A percentile compares a stretch with the other conserved stretches of the same genome.
Conservation (phyloP, 2,113 vertebrate genomes). For the Geococcyx californianus region DNA sequence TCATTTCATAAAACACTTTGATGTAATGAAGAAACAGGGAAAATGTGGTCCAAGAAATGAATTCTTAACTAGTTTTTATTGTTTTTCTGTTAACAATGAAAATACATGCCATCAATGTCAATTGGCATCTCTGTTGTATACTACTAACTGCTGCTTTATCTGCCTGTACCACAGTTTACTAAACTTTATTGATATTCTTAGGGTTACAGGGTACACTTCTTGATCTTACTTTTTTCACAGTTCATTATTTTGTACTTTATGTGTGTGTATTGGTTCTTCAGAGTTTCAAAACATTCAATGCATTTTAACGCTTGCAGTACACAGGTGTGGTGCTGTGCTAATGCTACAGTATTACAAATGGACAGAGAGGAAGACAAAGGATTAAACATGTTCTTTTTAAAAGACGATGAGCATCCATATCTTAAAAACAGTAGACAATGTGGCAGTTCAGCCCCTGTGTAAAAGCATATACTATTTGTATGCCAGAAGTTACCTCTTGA, state of each 20-base stretch:
- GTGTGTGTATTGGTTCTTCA: not conserved
- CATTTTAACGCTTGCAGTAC: not conserved
- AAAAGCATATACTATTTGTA: not conserved
- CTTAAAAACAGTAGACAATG: not conserved
- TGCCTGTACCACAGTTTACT: conserved; percentile 33
- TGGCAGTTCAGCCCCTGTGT: not conserved
- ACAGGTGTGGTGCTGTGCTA: not conserved
- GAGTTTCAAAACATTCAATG: not conserved
- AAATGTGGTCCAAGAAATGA: not conserved
- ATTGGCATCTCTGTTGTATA: not conserved
- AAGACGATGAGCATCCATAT: not conserved
- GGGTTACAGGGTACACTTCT: not conserved
- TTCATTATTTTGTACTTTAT: not conserved
- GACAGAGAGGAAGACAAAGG: not conserved
- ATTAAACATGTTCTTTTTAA: not conserved
- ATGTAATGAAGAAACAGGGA: not conserved
- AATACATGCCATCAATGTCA: not conserved
- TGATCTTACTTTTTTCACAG: not conserved
- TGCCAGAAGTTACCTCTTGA: not conserved
- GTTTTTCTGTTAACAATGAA: not conserved
- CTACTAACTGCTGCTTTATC: conserved; percentile 23
- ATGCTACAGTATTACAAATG: accelerated
- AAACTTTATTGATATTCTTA: not conserved
- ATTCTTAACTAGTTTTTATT: not conserved
- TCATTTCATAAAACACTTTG: not conserved